Base-by-base conservation (phyloP, 2,113 vertebrate genomes). In the Rhipidura dahli region DNA sequence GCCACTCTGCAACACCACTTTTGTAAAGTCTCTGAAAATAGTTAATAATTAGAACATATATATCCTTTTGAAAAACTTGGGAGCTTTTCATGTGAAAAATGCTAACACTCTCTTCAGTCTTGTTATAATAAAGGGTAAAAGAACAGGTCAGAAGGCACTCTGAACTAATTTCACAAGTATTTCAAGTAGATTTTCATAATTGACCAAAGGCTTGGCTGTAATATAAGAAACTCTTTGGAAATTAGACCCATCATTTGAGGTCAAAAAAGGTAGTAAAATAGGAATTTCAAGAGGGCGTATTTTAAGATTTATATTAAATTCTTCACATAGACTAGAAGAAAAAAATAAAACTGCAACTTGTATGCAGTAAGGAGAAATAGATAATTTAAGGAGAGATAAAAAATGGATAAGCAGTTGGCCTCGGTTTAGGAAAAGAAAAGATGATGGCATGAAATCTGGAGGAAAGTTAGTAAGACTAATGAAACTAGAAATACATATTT, bases 1-100 rank as follows among this genome's bases (percentile, higher is more conserved):
- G 9, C 4, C 10, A 27, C 0, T 11, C 11, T 66, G 18, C 3
- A 57, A 59, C 15, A 4, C 1, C 4, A 20, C 10, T 78, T 73
- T 37, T 50, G 4, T 21, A 28, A 53, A 40, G 6, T 8, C 9
- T n/a, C 30, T 84, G 26, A 37, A 57, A 63, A 45, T 9, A n/a
- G 10, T 57, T 89, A 45, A 26, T 70, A 33, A 19, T 31, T 39
- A 10, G 7, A 40, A 49, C 1, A 23, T 11, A 13, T 6, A 1
- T 10, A 47, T 5, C 16, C 9, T 40, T 91, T 84, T 78, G 19
- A 45, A 76, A 63, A 63, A 21, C 7, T 26, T 37, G 4, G 18
- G 3, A 39, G 2, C 12, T 61, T 81, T 63, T 78, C 13, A 53
- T 30, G 9, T 30, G 20, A 45, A 44, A 69, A 12, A 1, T 81